Evolutionary conservation across 2,888 invertebrate genomes (phyloP).

Genomic region (Phrixothrix hirtus): DNA sequence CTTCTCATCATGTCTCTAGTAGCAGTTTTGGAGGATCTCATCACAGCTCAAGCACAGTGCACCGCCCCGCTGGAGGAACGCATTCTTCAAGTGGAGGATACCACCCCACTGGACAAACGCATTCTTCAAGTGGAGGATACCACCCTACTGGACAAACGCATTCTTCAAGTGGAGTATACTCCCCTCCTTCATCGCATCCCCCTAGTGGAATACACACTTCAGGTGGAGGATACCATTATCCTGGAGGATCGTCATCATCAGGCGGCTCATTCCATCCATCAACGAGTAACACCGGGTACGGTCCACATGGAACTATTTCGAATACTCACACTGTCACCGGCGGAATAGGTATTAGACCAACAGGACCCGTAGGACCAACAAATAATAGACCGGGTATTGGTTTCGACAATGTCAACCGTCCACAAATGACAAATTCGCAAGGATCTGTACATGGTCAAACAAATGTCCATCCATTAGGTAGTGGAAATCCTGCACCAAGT

Average conservation of each 20-base stretch:
- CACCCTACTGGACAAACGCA: neutral
- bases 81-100: neutral
- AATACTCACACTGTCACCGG: slow-evolving; percentile 16
- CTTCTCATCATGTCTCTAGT: neutral
- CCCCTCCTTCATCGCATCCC: neutral
- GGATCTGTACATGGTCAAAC: slow-evolving; percentile 8
- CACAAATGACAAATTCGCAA: slow-evolving; percentile 3
- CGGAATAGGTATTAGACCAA: slow-evolving; percentile 4
- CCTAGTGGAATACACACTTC: neutral
- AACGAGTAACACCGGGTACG: neutral
- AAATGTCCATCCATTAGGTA: slow-evolving; percentile 1
- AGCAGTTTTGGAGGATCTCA: neutral
- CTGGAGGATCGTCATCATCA: neutral
- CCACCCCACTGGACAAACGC: neutral
- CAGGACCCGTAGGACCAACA: neutral
- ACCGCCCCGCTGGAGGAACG: no score
- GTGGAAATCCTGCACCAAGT: neutral
- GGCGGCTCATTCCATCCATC: neutral
- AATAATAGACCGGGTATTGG: slow-evolving; percentile 4
- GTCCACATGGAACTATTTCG: neutral
- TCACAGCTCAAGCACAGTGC: neutral
- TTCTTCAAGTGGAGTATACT: neutral
- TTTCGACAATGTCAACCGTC: slow-evolving; percentile 9
- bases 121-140: neutral
- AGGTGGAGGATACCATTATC: neutral